Percentiles rank a stretch among this genome's conserved stretches.
Evolutionary conservation across 2,888 invertebrate genomes (phyloP).

Genomic region (Cordilura impudica): DNA sequence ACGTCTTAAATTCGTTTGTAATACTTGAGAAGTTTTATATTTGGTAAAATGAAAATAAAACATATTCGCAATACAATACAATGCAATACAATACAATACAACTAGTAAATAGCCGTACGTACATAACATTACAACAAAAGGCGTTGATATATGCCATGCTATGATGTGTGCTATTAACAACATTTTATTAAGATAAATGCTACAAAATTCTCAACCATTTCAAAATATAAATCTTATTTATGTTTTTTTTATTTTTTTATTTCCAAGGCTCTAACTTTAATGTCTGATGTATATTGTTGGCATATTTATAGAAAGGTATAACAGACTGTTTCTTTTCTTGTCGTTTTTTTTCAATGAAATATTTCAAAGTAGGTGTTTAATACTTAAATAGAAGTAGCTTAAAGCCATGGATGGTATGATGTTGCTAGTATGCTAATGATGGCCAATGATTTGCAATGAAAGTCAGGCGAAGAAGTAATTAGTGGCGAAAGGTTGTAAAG

Average conservation of each 20-base stretch:
- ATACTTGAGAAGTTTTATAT: background rate
- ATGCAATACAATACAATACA: background rate
- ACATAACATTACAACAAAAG: constrained; percentile 50
- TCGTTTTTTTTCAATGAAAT: background rate
- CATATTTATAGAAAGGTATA: background rate
- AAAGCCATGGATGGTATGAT: too few relatives aligned
- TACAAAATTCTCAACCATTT: constrained; percentile 54
- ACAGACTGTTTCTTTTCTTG: background rate
- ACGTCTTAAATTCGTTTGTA: background rate
- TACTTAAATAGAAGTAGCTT: constrained; percentile 50
- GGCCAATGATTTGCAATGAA: constrained; percentile 18
- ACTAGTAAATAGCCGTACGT: background rate
- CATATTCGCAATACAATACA: background rate
- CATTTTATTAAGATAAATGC: constrained; percentile 62
- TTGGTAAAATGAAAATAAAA: background rate
- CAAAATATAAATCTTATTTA: constrained; percentile 62
- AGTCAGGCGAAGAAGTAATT: constrained; percentile 13
- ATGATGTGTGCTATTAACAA: constrained; percentile 58
- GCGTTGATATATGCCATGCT: constrained; percentile 60
- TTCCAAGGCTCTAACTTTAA: background rate
- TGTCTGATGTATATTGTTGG: background rate
- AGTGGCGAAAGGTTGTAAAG: background rate
- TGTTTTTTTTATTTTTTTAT: constrained; percentile 16
- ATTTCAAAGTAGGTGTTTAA: constrained; percentile 56
- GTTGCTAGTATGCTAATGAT: constrained; percentile 40